These are phyloP conservation scores for Melanophora roralis DNA, from an alignment of 2,888 invertebrate genomes.

Conservation along the genomic window DNA sequence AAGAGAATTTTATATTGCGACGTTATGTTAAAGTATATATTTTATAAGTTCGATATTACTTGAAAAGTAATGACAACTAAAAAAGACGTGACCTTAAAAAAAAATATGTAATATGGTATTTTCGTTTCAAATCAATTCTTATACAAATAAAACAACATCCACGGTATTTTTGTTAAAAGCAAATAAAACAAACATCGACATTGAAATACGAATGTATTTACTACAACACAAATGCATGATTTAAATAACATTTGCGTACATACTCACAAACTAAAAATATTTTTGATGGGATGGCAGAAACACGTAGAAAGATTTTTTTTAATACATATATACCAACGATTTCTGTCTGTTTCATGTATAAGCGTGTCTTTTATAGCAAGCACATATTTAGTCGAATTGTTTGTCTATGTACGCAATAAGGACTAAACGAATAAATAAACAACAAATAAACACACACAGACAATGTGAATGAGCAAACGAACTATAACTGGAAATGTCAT, in stretches of 20 bases:
- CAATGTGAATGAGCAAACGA: constrained; percentile 10
- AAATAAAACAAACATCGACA: not conserved
- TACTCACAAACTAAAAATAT: constrained; percentile 3
- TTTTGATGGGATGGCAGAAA: constrained; percentile 46
- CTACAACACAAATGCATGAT: not conserved
- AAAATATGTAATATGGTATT: no score
- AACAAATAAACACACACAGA: constrained; percentile 1
- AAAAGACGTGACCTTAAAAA: no score
- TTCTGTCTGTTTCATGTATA: not conserved
- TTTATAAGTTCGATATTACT: no score
- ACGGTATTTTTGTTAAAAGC: not conserved
- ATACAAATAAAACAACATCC: no score
- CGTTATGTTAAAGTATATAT: no score
- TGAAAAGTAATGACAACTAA: no score
- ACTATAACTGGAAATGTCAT: constrained; percentile 34
- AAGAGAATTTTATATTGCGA: no score
- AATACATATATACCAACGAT: not conserved
- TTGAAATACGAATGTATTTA: not conserved
- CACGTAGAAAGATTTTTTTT: not conserved
- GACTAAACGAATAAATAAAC: constrained; percentile 55
- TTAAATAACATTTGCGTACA: constrained; percentile 3
- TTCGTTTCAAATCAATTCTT: no score
- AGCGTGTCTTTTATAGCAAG: no score
- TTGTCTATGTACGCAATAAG: constrained; percentile 43
- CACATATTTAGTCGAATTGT: constrained; percentile 6